Percentiles rank a stretch among this genome's conserved stretches.
Evolutionary conservation across 2,797 vertebrate genomes (phyloP).

Genomic region (Mergus octosetaceus): DNA sequence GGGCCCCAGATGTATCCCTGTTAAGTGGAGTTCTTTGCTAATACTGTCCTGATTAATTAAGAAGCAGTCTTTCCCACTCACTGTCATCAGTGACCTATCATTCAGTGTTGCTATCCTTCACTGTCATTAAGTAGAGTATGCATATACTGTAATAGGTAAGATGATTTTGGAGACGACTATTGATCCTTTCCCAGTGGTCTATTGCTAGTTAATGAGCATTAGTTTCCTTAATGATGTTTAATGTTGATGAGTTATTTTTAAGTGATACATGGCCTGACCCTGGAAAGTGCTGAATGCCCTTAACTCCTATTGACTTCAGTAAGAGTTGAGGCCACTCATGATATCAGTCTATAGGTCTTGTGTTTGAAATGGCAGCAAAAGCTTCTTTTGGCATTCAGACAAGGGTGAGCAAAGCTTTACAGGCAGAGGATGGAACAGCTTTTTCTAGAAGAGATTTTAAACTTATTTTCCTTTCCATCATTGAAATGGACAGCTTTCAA

Average conservation of each 20-base stretch:
- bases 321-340: slow-evolving; percentile 24
- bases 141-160: slow-evolving; percentile 49
- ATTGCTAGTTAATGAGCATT: slow-evolving; percentile 71
- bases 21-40: slow-evolving; percentile 64
- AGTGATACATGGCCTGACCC: slow-evolving; percentile 68
- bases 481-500: not conserved
- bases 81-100: slow-evolving; percentile 62
- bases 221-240: slow-evolving; percentile 71
- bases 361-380: not conserved
- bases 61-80: slow-evolving; percentile 51
- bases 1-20: slow-evolving; percentile 6
- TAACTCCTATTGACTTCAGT: slow-evolving; percentile 46
- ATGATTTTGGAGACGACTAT: slow-evolving; percentile 59
- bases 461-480: not conserved
- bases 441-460: not conserved
- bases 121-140: slow-evolving; percentile 56
- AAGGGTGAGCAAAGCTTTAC: not conserved
- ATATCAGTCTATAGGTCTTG: not conserved
- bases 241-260: slow-evolving; percentile 71
- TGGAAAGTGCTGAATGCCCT: slow-evolving; percentile 46
- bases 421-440: not conserved
- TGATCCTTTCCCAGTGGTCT: slow-evolving; percentile 64
- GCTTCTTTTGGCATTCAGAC: not conserved
- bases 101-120: slow-evolving; percentile 53
- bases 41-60: slow-evolving; percentile 65